A percentile compares a stretch with the other conserved stretches of the same genome.
Evolutionary conservation across 2,888 invertebrate species (phyloP).

Genomic region (Euplagia quadripunctaria): DNA sequence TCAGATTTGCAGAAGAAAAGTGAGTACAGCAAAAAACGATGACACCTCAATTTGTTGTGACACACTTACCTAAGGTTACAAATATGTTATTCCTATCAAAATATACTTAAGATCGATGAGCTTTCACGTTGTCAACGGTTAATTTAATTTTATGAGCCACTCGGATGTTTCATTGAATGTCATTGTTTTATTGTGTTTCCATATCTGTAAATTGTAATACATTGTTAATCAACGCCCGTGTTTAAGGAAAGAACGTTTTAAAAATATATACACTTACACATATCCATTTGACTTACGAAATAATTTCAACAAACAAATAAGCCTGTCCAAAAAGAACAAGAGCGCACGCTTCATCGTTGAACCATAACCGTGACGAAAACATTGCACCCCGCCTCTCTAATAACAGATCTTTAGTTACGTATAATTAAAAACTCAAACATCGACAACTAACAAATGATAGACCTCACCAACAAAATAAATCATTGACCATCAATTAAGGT

Average conservation of each 20-base stretch:
- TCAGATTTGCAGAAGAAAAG: constrained; percentile 64
- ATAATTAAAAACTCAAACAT: constrained; percentile 85
- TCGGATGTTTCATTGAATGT: constrained; percentile 36
- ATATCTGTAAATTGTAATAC: constrained; percentile 54
- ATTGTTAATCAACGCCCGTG: constrained; percentile 59
- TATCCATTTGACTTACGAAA: constrained; percentile 22
- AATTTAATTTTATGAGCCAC: constrained; percentile 68
- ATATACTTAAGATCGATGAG: constrained; percentile 72
- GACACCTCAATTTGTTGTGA: constrained; percentile 76
- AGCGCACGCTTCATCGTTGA: constrained; percentile 60
- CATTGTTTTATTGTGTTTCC: constrained; percentile 54
- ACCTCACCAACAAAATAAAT: constrained; percentile 73
- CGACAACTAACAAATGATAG: constrained; percentile 82
- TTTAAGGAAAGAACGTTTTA: constrained; percentile 54
- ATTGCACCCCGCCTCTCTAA: constrained; percentile 77
- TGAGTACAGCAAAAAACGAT: constrained; percentile 68
- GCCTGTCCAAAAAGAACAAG: constrained; percentile 55
- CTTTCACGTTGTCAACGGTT: constrained; percentile 68
- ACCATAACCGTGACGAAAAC: constrained; percentile 76
- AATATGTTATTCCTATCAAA: constrained; percentile 69
- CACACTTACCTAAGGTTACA: constrained; percentile 67
- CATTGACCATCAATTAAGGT: constrained; percentile 79
- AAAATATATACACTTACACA: neutral
- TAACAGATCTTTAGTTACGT: constrained; percentile 81
- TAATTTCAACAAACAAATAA: constrained; percentile 50